phyloP scores from a whole-genome alignment of 2,113 vertebrate species.

The Solenodon paradoxus region DNA sequence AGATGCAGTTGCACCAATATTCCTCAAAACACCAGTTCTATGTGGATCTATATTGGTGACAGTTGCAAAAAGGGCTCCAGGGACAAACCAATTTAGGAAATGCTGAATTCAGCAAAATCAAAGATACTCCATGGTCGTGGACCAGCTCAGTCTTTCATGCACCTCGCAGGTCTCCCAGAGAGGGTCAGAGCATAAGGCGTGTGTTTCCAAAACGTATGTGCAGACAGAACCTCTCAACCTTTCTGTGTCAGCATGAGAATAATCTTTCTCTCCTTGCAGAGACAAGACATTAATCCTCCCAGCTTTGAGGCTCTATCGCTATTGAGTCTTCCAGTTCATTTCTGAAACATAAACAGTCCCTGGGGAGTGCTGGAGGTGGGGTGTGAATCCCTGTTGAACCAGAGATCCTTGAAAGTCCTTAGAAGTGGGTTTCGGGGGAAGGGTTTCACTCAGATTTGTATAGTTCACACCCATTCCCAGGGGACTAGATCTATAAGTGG shows the following conservation, averaged over 20 bases:
- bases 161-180: neutral
- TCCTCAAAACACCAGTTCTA: neutral
- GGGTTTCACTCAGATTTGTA: neutral
- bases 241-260: neutral
- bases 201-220: neutral
- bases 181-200: rapidly evolving
- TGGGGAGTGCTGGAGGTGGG: neutral
- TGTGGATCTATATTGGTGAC: neutral
- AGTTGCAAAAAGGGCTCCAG: neutral
- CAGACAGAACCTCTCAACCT: neutral
- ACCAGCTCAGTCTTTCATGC: neutral
- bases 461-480: neutral
- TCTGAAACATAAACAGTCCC: neutral
- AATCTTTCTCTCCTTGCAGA: neutral
- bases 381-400: neutral
- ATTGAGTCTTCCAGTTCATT: neutral
- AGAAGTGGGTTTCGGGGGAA: neutral
- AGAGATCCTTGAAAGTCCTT: neutral
- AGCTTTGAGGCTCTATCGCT: neutral
- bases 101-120: neutral
- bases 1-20: neutral
- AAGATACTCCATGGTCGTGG: neutral
- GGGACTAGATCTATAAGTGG: no score
- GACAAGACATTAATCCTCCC: neutral
- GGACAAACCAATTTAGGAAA: neutral